Evolutionary conservation across 2,113 vertebrate genomes (phyloP).

Genomic region (Poeciliopsis turrubarensis): DNA sequence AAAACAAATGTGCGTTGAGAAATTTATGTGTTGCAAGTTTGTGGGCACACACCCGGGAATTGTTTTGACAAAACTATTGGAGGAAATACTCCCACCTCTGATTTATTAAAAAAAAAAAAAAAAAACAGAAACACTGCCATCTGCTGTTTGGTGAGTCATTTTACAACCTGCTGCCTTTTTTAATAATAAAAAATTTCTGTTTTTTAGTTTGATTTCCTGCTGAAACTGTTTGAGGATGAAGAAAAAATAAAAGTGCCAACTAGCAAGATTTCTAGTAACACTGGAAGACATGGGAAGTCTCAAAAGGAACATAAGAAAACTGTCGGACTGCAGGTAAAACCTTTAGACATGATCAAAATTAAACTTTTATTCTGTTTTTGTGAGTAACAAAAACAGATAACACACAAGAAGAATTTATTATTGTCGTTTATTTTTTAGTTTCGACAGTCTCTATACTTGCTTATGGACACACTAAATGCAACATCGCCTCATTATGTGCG

Average conservation of each 20-base stretch:
- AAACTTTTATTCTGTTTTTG: background rate
- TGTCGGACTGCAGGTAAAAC: slow-evolving; percentile 91
- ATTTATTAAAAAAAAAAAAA: no score
- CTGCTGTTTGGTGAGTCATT: slow-evolving; percentile 52
- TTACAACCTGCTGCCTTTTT: background rate
- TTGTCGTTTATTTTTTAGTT: slow-evolving; percentile 80
- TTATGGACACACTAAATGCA: slow-evolving; percentile 96
- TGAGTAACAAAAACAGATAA: no score
- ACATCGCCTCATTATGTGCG: slow-evolving; percentile 97
- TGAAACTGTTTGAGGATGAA: slow-evolving; percentile 90
- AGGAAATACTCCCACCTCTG: slow-evolving; percentile 45
- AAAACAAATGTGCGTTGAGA: slow-evolving; percentile 6
- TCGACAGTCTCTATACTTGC: slow-evolving; percentile 91
- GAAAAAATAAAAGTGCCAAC: slow-evolving; percentile 79
- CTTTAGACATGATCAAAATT: background rate
- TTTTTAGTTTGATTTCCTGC: slow-evolving; percentile 88
- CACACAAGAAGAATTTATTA: no score
- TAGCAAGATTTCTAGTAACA: slow-evolving; percentile 69
- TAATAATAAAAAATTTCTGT: background rate
- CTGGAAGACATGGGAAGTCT: slow-evolving; percentile 73
- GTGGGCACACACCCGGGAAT: slow-evolving; percentile 54
- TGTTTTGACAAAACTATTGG: slow-evolving; percentile 56
- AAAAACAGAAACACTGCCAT: slow-evolving; percentile 54
- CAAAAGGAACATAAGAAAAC: slow-evolving; percentile 92
- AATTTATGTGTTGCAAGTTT: slow-evolving; percentile 28